Base-by-base conservation (phyloP, 1,140 invertebrate species). In the Yoshiicerus persimilis region DNA sequence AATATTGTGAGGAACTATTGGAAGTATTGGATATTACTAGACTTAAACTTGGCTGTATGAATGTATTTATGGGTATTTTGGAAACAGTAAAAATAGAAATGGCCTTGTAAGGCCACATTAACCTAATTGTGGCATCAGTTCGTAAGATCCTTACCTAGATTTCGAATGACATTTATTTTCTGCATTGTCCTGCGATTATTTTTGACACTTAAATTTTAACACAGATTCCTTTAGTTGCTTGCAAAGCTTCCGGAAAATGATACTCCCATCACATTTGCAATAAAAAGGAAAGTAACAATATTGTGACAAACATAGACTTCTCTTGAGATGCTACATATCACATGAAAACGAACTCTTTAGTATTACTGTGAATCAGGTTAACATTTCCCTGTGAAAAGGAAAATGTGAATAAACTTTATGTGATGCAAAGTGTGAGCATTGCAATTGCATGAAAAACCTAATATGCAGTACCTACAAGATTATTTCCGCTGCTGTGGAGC, bases 341-440 rank as follows among this genome's bases (percentile, higher is more conserved):
- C 16, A 77, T 20, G n/a, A 80, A 8, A 34, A n/a, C 8, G 27
- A 10, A 5, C n/a, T 56, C 16, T 9, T 6, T 27, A 27, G 8
- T 70, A 16, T 25, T 1, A 34, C 38, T 80, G 75, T 80, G 75
- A 80, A 80, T 80, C 75, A 80, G 75, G 75, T 80, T 80, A 80
- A n/a, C 75, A 80, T 80, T 80, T 80, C 75, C 75, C 75, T 80
- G 32, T 80, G 75, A 80, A 80, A 80, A 70, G 23, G 75, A 36
- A 80, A 80, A 80, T 80, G 75, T 80, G 75, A 80, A 80, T 80
- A 80, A 80, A 80, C 75, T 80, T 80, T 80, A 70, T 70, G 25
- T 16, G 23, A 30, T 11, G 25, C 13, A 16, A 70, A 30, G 25
- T 66, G 25, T 66, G 16, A 20, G 70, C 36, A 80, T 80, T 80